Percentiles rank a stretch among this genome's conserved stretches.
Conservation (phyloP, 2,113 vertebrate genomes). For the Mustela nigripes region DNA sequence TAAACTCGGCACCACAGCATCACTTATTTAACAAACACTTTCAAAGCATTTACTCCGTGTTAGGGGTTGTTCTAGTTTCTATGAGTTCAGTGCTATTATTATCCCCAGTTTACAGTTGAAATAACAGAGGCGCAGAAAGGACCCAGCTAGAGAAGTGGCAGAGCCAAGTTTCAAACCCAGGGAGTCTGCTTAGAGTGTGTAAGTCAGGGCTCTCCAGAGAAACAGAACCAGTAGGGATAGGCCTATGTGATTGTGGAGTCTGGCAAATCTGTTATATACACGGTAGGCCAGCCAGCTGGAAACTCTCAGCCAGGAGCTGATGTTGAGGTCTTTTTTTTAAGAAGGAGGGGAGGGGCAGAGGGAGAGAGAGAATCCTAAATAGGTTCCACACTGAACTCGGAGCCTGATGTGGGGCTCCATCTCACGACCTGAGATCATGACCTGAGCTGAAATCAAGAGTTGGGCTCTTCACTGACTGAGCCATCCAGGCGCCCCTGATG, state of each 20-base stretch:
- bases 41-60: not conserved
- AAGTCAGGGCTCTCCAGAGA: not conserved
- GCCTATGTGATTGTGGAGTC: not conserved
- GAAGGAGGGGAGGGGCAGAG: not conserved
- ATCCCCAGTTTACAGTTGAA: not conserved
- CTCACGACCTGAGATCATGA: not conserved
- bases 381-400: not conserved
- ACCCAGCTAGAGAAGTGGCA: not conserved
- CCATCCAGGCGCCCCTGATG: not conserved
- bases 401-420: not conserved
- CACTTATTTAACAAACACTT: not conserved
- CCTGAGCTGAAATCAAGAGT: not conserved
- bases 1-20: not conserved
- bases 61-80: not conserved
- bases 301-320: not conserved
- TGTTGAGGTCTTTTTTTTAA: not conserved
- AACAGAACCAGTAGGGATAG: not conserved
- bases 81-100: not conserved
- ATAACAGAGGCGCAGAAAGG: not conserved
- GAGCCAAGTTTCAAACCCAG: not conserved
- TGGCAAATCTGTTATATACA: not conserved
- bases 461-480: not conserved
- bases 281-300: not conserved
- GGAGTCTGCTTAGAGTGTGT: not conserved
- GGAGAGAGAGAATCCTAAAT: not conserved